Conservation (phyloP, 2,113 vertebrate species). For the Cebus imitator region DNA sequence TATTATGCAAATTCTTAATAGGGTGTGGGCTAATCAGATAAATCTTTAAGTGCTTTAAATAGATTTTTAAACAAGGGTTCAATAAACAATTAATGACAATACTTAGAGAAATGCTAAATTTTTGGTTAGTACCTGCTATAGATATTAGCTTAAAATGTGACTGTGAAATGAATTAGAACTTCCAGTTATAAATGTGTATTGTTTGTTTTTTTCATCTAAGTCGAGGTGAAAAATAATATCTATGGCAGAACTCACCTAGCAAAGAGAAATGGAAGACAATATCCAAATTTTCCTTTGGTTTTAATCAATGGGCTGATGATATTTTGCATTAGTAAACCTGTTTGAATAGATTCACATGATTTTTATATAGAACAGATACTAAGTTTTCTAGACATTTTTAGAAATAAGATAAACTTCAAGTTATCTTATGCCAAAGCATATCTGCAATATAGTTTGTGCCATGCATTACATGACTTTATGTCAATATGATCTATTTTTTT, state of each 20-base stretch:
- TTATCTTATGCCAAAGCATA: not conserved
- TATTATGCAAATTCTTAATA: slow-evolving; percentile 74
- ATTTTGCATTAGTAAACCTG: not conserved
- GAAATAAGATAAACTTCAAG: not conserved
- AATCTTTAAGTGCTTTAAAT: slow-evolving; percentile 73
- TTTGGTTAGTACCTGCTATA: not conserved
- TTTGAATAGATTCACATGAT: not conserved
- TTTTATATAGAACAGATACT: not conserved
- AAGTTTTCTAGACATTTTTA: not conserved
- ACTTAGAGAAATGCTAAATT: not conserved
- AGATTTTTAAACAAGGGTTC: slow-evolving; percentile 74
- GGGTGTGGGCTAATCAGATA: slow-evolving; percentile 48
- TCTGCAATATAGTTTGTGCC: not conserved
- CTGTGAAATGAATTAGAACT: slow-evolving; percentile 49
- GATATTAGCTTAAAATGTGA: slow-evolving; percentile 13
- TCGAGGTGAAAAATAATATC: not conserved
- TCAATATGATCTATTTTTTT: not conserved
- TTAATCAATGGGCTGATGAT: not conserved
- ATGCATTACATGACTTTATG: not conserved
- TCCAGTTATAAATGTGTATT: not conserved
- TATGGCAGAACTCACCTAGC: not conserved
- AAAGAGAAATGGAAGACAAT: not conserved
- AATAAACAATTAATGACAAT: slow-evolving; percentile 43
- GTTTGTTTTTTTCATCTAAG: not conserved
- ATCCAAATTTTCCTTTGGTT: not conserved